A percentile compares a stretch with the other conserved stretches of the same genome.
Evolutionary conservation across 2,888 invertebrate species (phyloP).

Genomic region (Drosophila greeni): DNA sequence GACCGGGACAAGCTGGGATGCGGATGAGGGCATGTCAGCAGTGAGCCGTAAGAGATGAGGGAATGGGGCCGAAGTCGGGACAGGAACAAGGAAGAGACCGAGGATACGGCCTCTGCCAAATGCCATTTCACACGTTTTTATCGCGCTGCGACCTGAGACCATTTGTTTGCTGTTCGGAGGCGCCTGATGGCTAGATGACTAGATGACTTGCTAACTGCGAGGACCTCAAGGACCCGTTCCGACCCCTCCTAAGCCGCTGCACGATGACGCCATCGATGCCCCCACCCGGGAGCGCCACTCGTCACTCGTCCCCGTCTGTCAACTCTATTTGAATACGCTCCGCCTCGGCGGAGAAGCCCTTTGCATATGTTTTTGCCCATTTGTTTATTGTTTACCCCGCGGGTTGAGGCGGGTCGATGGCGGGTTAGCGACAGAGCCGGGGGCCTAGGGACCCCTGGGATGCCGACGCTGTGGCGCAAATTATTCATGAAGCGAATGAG

Average conservation of each 20-base stretch:
- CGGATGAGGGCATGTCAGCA: conserved; percentile 7
- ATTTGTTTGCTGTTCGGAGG: conserved; percentile 60
- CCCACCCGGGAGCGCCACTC: conserved; percentile 48
- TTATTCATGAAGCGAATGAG: conserved; percentile 73
- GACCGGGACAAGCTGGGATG: conserved; percentile 26
- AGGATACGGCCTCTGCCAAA: conserved; percentile 57
- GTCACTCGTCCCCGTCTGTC: conserved; percentile 54
- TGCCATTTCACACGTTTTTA: conserved; percentile 72
- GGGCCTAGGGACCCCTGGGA: conserved; percentile 27
- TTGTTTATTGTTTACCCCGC: conserved; percentile 66
- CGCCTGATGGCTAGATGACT: conserved; percentile 59
- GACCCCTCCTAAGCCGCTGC: conserved; percentile 3
- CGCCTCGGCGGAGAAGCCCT: conserved; percentile 26
- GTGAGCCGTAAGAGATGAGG: conserved; percentile 6
- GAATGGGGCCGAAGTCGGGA: not conserved
- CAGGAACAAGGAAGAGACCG: conserved; percentile 1
- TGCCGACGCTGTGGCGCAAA: conserved; percentile 69
- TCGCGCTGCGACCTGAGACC: conserved; percentile 53
- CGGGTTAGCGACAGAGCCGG: conserved; percentile 6
- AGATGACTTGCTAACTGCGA: conserved; percentile 51
- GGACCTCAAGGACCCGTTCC: conserved; percentile 20
- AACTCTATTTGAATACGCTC: conserved; percentile 60
- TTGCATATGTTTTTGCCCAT: conserved; percentile 72
- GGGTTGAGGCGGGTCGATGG: conserved; percentile 10
- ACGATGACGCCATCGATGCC: conserved; percentile 66